Percentiles rank a stretch among this genome's conserved stretches.
phyloP scores from a whole-genome alignment of 2,888 invertebrate genomes.

The Limnephilus marmoratus region DNA sequence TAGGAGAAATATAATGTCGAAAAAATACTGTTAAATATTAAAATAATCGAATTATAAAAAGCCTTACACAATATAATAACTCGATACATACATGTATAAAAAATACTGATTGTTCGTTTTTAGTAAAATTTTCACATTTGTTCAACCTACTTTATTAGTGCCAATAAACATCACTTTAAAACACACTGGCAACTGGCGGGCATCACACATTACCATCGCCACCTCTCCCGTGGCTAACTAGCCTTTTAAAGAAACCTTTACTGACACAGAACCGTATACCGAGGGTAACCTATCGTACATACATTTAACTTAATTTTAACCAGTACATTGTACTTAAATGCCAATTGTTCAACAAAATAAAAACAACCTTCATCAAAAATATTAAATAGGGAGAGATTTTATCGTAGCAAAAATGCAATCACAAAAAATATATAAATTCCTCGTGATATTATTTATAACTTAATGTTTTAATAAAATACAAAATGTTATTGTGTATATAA shows the following conservation, averaged over 20 bases:
- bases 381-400: not conserved
- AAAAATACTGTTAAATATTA: constrained; percentile 60
- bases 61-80: constrained; percentile 53
- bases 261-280: constrained; percentile 50
- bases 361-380: constrained; percentile 18
- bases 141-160: constrained; percentile 40
- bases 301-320: constrained; percentile 50
- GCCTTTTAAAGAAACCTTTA: constrained; percentile 30
- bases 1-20: constrained; percentile 57
- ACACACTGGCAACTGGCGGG: not conserved
- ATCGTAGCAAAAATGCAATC: not conserved
- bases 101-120: constrained; percentile 62
- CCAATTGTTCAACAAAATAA: constrained; percentile 47
- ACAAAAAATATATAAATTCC: not conserved
- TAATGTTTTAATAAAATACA: not conserved
- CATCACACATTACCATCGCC: not conserved
- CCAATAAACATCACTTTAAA: constrained; percentile 42
- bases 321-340: constrained; percentile 56
- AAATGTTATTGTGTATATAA: constrained; percentile 14
- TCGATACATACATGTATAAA: constrained; percentile 60
- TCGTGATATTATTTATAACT: not conserved
- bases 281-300: constrained; percentile 47
- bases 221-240: not conserved
- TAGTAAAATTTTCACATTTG: constrained; percentile 48
- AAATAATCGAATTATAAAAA: constrained; percentile 58